Evolutionary conservation across 2,113 vertebrate species (phyloP).

Genomic region (Chaetura pelagica): DNA sequence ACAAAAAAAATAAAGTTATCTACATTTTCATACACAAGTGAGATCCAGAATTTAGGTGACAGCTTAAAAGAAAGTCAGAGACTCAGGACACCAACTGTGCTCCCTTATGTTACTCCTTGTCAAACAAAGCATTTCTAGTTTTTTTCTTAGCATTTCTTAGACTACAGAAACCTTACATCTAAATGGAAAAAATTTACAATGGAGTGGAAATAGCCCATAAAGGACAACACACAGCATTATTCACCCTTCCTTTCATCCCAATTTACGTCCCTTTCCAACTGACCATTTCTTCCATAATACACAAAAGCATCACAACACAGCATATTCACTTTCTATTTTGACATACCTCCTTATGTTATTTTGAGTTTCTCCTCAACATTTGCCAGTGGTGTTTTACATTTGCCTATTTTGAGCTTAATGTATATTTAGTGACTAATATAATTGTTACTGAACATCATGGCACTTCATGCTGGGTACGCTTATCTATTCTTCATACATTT

Average conservation of each 20-base stretch:
- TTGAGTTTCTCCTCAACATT: not conserved
- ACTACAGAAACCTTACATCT: not conserved
- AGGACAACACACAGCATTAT: not conserved
- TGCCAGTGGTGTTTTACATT: not conserved
- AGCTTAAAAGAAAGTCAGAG: not conserved
- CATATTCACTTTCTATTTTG: not conserved
- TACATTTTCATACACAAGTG: not conserved
- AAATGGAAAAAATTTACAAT: not conserved
- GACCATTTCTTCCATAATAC: not conserved
- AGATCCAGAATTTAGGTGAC: not conserved
- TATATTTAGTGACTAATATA: conserved; percentile 28
- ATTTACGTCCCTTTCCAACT: not conserved
- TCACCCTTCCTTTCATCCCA: not conserved
- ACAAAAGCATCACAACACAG: not conserved
- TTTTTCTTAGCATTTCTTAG: no score
- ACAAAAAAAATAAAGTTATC: not conserved
- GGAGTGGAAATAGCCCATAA: not conserved
- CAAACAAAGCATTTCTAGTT: not conserved
- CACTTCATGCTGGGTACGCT: conserved; percentile 3
- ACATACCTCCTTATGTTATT: not conserved
- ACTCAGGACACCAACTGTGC: not conserved
- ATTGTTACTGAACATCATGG: conserved; percentile 7
- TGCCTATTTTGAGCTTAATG: not conserved
- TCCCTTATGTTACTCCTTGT: not conserved
- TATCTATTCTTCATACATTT: not conserved